Conservation (phyloP, 2,888 invertebrate genomes). For the Limnephilus marmoratus region DNA sequence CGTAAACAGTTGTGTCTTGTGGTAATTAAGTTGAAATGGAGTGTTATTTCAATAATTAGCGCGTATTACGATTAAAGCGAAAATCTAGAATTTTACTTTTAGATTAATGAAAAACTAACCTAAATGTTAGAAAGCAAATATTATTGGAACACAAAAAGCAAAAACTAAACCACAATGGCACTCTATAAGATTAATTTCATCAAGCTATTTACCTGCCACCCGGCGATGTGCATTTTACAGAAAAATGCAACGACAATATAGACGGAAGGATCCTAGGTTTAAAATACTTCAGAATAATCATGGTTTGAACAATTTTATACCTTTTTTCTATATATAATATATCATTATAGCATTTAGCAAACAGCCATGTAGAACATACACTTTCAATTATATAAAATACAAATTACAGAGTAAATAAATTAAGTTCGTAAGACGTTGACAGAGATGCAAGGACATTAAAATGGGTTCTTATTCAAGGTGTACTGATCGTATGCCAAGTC, state of each 20-base stretch:
- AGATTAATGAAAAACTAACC: neutral
- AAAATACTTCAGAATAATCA: slow-evolving; percentile 8
- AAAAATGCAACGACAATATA: slow-evolving; percentile 34
- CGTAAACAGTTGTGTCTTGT: too few relatives aligned
- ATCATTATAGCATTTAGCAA: neutral
- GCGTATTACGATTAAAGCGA: too few relatives aligned
- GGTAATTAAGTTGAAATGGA: too few relatives aligned
- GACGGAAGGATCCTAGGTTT: slow-evolving; percentile 33
- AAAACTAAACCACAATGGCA: slow-evolving; percentile 24
- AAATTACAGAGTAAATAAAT: neutral
- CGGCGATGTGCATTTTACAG: neutral
- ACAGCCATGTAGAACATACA: neutral
- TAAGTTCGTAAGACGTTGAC: neutral
- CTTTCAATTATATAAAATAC: neutral
- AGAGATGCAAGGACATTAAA: neutral
- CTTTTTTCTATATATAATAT: neutral
- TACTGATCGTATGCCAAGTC: neutral
- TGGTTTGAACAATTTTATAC: neutral
- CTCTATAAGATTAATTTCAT: neutral
- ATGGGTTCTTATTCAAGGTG: neutral
- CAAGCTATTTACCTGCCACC: slow-evolving; percentile 29
- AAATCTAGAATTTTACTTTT: too few relatives aligned
- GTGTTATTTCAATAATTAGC: too few relatives aligned
- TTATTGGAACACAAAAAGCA: slow-evolving; percentile 1
- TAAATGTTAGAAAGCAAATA: slow-evolving; percentile 8